phyloP scores from a whole-genome alignment of 2,888 invertebrate species.

The Xylota sylvarum region DNA sequence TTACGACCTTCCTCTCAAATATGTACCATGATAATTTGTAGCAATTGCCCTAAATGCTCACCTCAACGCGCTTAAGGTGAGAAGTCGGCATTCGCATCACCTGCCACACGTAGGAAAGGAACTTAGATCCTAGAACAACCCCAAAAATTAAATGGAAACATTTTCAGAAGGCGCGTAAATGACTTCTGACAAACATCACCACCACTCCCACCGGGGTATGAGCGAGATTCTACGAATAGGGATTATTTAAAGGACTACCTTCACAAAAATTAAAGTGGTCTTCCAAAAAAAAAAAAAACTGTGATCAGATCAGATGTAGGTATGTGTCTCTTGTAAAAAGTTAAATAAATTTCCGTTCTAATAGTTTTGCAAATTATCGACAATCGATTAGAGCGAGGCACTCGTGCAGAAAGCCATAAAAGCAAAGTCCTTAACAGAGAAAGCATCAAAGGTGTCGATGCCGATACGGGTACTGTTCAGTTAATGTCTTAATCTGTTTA shows the following conservation, averaged over 20 bases:
- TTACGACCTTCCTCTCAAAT: background rate
- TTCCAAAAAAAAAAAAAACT: background rate
- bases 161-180: conserved; percentile 6
- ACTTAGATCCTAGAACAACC: background rate
- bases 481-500: conserved; percentile 34
- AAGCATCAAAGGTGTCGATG: conserved; percentile 16
- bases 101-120: conserved; percentile 8
- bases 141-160: background rate
- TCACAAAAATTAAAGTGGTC: conserved; percentile 3
- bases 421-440: background rate
- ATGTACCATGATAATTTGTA: conserved; percentile 26
- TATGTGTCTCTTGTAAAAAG: background rate
- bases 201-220: background rate
- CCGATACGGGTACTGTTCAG: background rate
- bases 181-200: background rate
- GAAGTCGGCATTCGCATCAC: conserved; percentile 21
- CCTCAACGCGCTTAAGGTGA: conserved; percentile 9
- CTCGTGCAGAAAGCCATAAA: conserved; percentile 15
- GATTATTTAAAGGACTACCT: conserved; percentile 3
- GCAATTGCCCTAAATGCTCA: conserved; percentile 27
- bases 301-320: background rate
- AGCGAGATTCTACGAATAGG: background rate
- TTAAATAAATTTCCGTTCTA: conserved; percentile 43
- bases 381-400: conserved; percentile 23
- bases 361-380: conserved; percentile 21